Percentiles rank a stretch among this genome's conserved stretches.
Evolutionary conservation across 2,113 vertebrate genomes (phyloP).

Genomic region (Phrynocephalus versicolor): DNA sequence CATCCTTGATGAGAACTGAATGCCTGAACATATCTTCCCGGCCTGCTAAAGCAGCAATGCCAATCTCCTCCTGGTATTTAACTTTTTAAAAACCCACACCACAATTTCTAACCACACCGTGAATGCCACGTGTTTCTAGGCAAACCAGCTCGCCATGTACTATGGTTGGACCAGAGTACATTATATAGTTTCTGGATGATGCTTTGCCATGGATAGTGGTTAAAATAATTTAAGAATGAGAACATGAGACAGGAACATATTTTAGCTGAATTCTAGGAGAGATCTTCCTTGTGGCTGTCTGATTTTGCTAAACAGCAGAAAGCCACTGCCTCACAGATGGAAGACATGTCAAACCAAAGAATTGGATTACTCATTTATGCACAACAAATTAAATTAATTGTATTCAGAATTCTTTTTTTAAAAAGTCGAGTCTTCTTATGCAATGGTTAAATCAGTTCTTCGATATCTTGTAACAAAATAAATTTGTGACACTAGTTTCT

Average conservation of each 20-base stretch:
- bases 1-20: no score
- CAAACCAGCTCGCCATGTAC: not conserved
- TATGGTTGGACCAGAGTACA: conserved; percentile 35
- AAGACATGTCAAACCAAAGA: conserved; percentile 29
- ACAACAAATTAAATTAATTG: conserved; percentile 38
- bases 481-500: conserved; percentile 33
- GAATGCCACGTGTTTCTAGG: not conserved
- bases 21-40: no score
- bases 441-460: conserved; percentile 31
- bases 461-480: conserved; percentile 46
- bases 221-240: conserved; percentile 27
- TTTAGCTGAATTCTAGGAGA: conserved; percentile 24
- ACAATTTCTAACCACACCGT: not conserved
- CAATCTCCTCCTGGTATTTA: not conserved
- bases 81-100: not conserved
- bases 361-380: conserved; percentile 39
- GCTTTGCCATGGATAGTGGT: not conserved
- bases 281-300: conserved; percentile 21
- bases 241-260: not conserved
- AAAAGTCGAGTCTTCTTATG: not conserved
- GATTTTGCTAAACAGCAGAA: conserved; percentile 42
- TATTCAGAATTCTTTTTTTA: rapidly evolving
- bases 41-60: not conserved
- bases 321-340: conserved; percentile 20
- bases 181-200: conserved; percentile 18